phyloP scores from a whole-genome alignment of 2,888 invertebrate genomes.

The Xestia xanthographa region DNA sequence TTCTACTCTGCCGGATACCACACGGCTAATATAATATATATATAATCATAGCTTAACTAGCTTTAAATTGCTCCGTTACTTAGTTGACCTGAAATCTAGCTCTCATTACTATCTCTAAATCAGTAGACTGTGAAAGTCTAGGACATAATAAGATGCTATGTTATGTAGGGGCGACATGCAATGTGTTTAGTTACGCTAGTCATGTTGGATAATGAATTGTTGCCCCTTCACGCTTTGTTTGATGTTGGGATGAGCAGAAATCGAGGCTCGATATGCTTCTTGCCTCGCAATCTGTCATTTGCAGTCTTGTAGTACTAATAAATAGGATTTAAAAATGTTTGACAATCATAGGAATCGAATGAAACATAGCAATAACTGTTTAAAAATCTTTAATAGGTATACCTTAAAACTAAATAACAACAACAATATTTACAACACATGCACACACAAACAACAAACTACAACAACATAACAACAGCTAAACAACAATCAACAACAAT shows the following conservation, averaged over 20 bases:
- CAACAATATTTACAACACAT: slow-evolving; percentile 72
- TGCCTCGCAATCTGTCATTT: background rate
- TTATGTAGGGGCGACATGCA: slow-evolving; percentile 22
- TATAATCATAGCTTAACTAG: no score
- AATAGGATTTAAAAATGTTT: background rate
- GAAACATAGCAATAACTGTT: slow-evolving; percentile 24
- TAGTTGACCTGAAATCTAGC: slow-evolving; percentile 39
- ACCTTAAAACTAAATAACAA: slow-evolving; percentile 74
- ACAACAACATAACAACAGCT: slow-evolving; percentile 49
- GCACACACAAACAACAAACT: slow-evolving; percentile 64
- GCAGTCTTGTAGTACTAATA: background rate
- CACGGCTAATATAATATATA: no score
- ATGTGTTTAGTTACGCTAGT: slow-evolving; percentile 5
- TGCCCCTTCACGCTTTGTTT: slow-evolving; percentile 1
- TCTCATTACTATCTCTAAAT: slow-evolving; percentile 28
- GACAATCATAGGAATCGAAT: background rate
- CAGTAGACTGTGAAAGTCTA: slow-evolving; percentile 46
- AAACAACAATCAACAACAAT: slow-evolving; percentile 51
- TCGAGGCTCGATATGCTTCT: background rate
- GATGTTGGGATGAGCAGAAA: background rate
- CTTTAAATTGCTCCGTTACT: slow-evolving; percentile 30
- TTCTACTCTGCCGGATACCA: no score
- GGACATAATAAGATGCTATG: slow-evolving; percentile 25
- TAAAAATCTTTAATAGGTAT: slow-evolving; percentile 63
- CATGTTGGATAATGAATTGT: background rate